Evolutionary conservation across 2,113 vertebrate genomes (phyloP).

Genomic region (Epinephelus cyanopodus): DNA sequence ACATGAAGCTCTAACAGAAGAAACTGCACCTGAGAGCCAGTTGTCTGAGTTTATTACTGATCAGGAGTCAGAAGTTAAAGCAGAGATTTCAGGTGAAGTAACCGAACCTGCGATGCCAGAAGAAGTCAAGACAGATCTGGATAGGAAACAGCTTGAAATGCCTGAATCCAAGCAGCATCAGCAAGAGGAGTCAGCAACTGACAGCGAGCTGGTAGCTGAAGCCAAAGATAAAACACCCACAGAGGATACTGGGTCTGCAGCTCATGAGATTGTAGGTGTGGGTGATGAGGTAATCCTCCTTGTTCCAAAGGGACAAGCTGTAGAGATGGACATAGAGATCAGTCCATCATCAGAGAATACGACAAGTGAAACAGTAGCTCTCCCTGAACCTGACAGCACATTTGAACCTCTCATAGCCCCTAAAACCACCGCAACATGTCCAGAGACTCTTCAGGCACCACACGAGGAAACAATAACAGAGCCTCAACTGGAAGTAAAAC

Average conservation of each 20-base stretch:
- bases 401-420: constrained; percentile 12
- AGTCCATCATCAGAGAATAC: constrained; percentile 31
- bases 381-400: constrained; percentile 33
- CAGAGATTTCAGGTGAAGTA: constrained; percentile 24
- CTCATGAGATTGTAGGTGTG: constrained; percentile 39
- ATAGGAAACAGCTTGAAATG: constrained; percentile 17
- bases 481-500: constrained; percentile 29
- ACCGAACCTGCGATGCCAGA: constrained; percentile 11
- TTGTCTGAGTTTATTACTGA: not conserved
- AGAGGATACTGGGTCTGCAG: constrained; percentile 10
- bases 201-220: constrained; percentile 10
- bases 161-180: constrained; percentile 27
- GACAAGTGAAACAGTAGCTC: not conserved
- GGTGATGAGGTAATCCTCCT: constrained; percentile 66
- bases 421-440: not conserved
- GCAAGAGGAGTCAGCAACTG: constrained; percentile 8
- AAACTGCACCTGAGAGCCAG: constrained; percentile 6
- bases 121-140: constrained; percentile 15
- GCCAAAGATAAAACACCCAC: constrained; percentile 3
- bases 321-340: constrained; percentile 79
- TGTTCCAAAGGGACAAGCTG: constrained; percentile 74
- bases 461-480: constrained; percentile 23
- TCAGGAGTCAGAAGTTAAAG: constrained; percentile 38
- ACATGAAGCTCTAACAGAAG: not conserved
- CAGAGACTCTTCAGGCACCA: constrained; percentile 1